Evolutionary conservation across 1,140 invertebrate genomes (phyloP), one percentile per base, ranked within the genome.

Genomic region (Diorhabda sublineata): DNA sequence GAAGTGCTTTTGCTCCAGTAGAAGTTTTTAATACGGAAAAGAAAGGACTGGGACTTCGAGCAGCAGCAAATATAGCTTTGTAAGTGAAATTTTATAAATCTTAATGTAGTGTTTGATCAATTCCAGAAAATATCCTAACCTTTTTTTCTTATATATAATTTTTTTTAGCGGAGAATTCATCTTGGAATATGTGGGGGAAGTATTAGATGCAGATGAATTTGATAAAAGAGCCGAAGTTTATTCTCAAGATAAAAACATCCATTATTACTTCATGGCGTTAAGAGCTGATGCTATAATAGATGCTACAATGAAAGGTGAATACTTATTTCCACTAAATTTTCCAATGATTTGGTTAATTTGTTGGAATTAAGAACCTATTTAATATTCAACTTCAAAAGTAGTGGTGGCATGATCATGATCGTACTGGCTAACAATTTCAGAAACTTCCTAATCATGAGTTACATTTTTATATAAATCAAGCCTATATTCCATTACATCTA

Each of bases 131-230:
- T 52, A 52, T 52, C n/a, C n/a, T 52, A 2, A 52, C n/a, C n/a
- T 3, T 52, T 52, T 52, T 52, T 8, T 52, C 4, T 52, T 52
- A 6, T 52, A 52, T 8, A 52, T 52, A 52, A 26, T 26, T 45
- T 11, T n/a, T 84, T 84, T 69, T 80, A 96, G 93, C 63, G 96
- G 95, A 11, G 90, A 92, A 76, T 99, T 99, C 84, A 90, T 99
- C 42, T 93, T 98, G 89, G 97, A 99, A 82, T 99, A 99, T 83
- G 93, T 99, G 6, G 98, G 98, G 1, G 98, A 99, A 86, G 96
- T 99, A 0, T 83, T 99, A 2, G 92, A 96, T 81, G 90, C 90
- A 62, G 89, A 92, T 72, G 92, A 96, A 81, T 99, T 99, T 82
- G 90, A 91, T 77, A 87, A 89, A 63, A 85, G 97, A 42, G 93